Base-by-base conservation (phyloP, 2,888 invertebrate genomes). In the Blastobasis adustella region DNA sequence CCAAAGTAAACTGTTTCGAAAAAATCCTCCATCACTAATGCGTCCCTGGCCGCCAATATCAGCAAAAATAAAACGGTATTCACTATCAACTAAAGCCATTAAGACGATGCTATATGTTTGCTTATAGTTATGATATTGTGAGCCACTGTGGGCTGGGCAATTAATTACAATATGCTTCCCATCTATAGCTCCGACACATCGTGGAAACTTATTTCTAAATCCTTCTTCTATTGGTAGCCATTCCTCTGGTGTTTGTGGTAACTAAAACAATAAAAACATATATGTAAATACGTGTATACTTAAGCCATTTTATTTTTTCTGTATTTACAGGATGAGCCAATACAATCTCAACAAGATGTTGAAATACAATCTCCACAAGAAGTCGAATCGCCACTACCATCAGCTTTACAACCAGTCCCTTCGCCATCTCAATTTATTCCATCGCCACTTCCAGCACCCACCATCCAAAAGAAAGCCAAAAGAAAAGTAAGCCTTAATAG, bases 141-240 rank as follows among this genome's bases (percentile, higher is more conserved):
- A 50, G 1, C 54, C 52, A 52, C 52, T 54, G 50, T 54, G 50
- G 41, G 48, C 43, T 5, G 53, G 56, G 49, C 53, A 46, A 10
- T 47, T 10, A 38, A 56, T n/a, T 8, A 52, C 52, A 41, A 52
- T 47, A 50, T 56, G 55, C 49, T 55, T 55, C 10, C 55, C 55
- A 51, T 55, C 55, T 10, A 55, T 46, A 5, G 49, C 46, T 40
- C 49, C 53, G 23, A 53, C 37, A 45, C 55, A 56, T 47, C 50
- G 55, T n/a, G 56, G 56, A 52, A 52, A 56, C 45, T 6, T 46
- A 38, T 47, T 49, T 36, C 44, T 41, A 6, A 44, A 44, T 40
- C 41, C 41, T 40, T 40, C 41, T 40, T 40, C 41, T 40, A n/a
- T n/a, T n/a, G n/a, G n/a, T n/a, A n/a, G n/a, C n/a, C n/a, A n/a